Evolutionary conservation across 2,888 invertebrate genomes (phyloP).

Genomic region (Onthophagus sagittarius): DNA sequence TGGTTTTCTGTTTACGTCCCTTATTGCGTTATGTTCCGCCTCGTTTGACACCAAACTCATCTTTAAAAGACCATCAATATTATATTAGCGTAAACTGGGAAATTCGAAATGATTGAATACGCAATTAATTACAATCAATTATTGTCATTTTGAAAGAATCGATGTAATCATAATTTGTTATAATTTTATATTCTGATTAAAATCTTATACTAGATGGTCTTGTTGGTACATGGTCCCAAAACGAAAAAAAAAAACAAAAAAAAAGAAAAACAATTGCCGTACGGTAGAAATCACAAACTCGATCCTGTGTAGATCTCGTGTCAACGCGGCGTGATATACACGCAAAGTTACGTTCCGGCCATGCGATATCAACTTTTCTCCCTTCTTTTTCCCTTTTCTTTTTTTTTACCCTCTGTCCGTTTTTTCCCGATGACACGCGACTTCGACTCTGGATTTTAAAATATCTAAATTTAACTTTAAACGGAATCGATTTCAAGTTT

Average conservation of each 20-base stretch:
- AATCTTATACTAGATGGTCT: background rate
- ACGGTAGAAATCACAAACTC: slow-evolving; percentile 3
- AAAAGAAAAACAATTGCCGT: background rate
- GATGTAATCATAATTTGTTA: no score
- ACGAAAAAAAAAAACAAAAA: no score
- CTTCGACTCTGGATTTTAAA: background rate
- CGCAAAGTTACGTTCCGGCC: slow-evolving; percentile 4
- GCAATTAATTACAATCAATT: background rate
- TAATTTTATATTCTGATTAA: background rate
- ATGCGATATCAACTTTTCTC: background rate
- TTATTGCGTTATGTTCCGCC: background rate
- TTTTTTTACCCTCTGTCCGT: background rate
- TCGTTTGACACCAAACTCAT: background rate
- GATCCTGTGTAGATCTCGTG: slow-evolving; percentile 1
- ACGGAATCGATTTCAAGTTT: background rate
- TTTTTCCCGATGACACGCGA: background rate
- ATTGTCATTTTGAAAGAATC: background rate
- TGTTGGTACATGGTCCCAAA: background rate
- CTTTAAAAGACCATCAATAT: background rate
- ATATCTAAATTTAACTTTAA: background rate
- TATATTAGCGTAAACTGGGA: background rate
- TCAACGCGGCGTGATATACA: slow-evolving; percentile 4
- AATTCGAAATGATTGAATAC: background rate
- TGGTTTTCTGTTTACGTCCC: background rate
- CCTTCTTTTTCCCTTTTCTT: background rate